These are phyloP conservation scores for Noturus placidus DNA, from an alignment of 2,113 vertebrate genomes.

Conservation along the genomic window DNA sequence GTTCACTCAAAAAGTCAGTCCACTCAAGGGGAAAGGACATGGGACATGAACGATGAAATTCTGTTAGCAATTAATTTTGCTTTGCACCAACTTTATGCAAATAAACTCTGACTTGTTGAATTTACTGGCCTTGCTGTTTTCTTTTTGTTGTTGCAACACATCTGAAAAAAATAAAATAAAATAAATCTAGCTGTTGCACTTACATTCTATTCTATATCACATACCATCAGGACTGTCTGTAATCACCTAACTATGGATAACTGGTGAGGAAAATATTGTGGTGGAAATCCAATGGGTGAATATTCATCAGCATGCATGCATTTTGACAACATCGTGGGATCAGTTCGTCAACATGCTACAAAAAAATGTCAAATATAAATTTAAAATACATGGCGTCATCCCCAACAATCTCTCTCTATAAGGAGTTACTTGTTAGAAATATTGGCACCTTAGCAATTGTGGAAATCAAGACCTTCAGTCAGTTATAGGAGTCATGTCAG, in stretches of 20 bases:
- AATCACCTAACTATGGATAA: neutral
- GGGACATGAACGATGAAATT: neutral
- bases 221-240: neutral
- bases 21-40: neutral
- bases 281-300: neutral
- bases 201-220: neutral
- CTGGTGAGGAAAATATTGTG: neutral
- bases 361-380: neutral
- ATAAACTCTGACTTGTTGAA: neutral
- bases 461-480: slow-evolving; percentile 73
- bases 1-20: neutral
- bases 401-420: no score
- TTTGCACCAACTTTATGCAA: neutral
- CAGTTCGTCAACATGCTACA: neutral
- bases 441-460: slow-evolving; percentile 58
- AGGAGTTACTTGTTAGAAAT: neutral
- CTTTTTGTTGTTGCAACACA: neutral
- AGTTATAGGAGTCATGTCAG: slow-evolving; percentile 79
- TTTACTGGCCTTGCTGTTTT: neutral
- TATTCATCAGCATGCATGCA: neutral
- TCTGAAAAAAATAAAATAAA: neutral
- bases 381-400: neutral
- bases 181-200: neutral
- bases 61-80: neutral
- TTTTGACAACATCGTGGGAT: neutral